A percentile compares a stretch with the other conserved stretches of the same genome.
phyloP scores from a whole-genome alignment of 2,113 vertebrate genomes.

The Sebastes fasciatus region DNA sequence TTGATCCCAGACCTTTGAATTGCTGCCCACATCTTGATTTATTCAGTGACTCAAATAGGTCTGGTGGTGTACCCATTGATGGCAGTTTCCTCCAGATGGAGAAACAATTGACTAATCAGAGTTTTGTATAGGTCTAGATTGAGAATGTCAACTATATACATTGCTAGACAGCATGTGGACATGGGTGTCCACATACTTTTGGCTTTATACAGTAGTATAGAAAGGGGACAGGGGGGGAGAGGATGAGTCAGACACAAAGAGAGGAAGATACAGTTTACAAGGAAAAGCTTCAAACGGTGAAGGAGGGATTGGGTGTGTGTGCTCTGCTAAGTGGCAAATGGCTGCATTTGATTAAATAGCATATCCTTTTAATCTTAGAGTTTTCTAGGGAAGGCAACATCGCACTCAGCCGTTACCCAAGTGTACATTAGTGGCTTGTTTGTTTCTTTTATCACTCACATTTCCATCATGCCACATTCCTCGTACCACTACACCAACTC shows the following conservation, averaged over 20 bases:
- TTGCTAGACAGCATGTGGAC: neutral
- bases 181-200: neutral
- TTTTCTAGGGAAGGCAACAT: slow-evolving; percentile 23
- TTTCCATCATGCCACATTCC: slow-evolving; percentile 19
- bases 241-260: slow-evolving; percentile 9
- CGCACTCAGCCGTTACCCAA: neutral
- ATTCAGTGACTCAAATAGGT: neutral
- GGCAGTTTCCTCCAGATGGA: neutral
- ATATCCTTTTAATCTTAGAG: slow-evolving; percentile 10
- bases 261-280: neutral
- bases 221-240: neutral
- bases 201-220: neutral
- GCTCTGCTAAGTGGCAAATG: slow-evolving; percentile 14
- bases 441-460: neutral
- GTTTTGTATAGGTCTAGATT: neutral
- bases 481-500: too few relatives aligned
- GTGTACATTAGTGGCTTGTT: slow-evolving; percentile 6
- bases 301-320: slow-evolving; percentile 10
- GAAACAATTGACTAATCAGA: neutral
- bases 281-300: neutral
- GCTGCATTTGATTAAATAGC: slow-evolving; percentile 11
- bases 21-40: neutral
- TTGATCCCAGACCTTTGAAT: neutral
- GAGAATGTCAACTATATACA: neutral
- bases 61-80: neutral